phyloP scores from a whole-genome alignment of 2,797 vertebrate species.

The Eupleurogrammus muticus region DNA sequence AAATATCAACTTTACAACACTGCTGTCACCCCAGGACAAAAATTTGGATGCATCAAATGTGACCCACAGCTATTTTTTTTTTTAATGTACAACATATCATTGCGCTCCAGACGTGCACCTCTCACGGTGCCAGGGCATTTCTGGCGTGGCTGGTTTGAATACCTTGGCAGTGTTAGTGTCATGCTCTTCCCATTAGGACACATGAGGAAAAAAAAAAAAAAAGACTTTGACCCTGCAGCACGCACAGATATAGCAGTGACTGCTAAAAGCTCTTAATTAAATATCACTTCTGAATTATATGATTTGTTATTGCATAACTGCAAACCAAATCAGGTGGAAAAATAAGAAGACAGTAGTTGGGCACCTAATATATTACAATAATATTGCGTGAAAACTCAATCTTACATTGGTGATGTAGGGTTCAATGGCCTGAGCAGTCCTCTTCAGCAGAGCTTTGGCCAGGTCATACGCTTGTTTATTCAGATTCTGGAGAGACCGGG shows the following conservation, averaged over 20 bases:
- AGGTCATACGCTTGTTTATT: slow-evolving; percentile 99
- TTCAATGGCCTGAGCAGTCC: slow-evolving; percentile 97
- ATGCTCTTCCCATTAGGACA: not conserved
- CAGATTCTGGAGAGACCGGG: slow-evolving; percentile 88
- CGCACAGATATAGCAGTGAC: not conserved
- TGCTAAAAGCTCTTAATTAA: not conserved
- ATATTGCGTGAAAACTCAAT: not conserved
- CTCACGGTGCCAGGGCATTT: slow-evolving; percentile 15
- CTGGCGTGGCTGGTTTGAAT: slow-evolving; percentile 13
- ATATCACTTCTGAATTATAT: too few relatives aligned
- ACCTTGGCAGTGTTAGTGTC: not conserved
- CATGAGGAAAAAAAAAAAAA: not conserved
- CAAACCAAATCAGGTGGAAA: not conserved
- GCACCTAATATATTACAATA: not conserved
- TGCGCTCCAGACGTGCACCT: not conserved
- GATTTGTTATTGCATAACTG: too few relatives aligned
- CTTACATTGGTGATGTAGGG: slow-evolving; percentile 99
- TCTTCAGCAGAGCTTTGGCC: slow-evolving; percentile 97
- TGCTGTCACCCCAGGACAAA: not conserved
- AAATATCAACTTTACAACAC: not conserved
- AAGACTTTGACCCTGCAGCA: not conserved
- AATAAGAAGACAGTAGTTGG: not conserved
- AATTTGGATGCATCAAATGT: slow-evolving; percentile 2
- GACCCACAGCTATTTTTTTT: slow-evolving; percentile 14
- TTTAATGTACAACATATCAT: slow-evolving; percentile 1